Base-by-base conservation (phyloP, 2,888 invertebrate genomes). In the Fissipunctia ypsillon region DNA sequence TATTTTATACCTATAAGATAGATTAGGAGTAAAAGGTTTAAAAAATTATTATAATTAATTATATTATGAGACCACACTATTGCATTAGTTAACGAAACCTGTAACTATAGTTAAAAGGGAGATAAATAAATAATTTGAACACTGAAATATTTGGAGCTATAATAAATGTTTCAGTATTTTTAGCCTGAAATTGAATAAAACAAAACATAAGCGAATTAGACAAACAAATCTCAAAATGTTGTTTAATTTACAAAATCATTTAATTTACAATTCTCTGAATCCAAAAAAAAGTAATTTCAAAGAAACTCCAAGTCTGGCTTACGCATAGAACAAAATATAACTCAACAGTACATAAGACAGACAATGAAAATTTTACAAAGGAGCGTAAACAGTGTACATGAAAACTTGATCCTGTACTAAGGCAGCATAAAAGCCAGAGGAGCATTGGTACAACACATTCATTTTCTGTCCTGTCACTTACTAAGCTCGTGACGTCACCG, bases 401-500 rank as follows among this genome's bases (percentile, higher is more conserved):
- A 78, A 63, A 78, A 69, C 70, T 75, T 83, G 75, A 78, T 75
- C 72, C 76, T 25, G 74, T 83, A 78, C 82, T 60, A 80, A 68
- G 73, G 63, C 70, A 64, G n/a, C 71, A 76, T 73, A 52, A 81
- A 83, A 77, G 72, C 78, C 31, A 83, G 71, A 43, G 70, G 45
- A 72, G 67, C 60, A 69, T n/a, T n/a, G n/a, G n/a, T 48, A 63
- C 73, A 70, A 69, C 63, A 78, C 80, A 84, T 86, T 78, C 64
- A 84, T 86, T 86, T 77, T 84, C 73, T 78, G 63, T 69, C 76
- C 68, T 86, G 85, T 84, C 86, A 83, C 74, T 71, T 80, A 65
- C 54, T 78, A 84, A 84, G 86, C 86, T 78, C 12, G 56, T 84
- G 81, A 79, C 85, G 83, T 86, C 84, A 86, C 63, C 72, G 63